Percentiles rank a stretch among this genome's conserved stretches.
These are phyloP conservation scores for Alouatta palliata DNA, from an alignment of 2,113 vertebrate species.

Conservation along the genomic window DNA sequence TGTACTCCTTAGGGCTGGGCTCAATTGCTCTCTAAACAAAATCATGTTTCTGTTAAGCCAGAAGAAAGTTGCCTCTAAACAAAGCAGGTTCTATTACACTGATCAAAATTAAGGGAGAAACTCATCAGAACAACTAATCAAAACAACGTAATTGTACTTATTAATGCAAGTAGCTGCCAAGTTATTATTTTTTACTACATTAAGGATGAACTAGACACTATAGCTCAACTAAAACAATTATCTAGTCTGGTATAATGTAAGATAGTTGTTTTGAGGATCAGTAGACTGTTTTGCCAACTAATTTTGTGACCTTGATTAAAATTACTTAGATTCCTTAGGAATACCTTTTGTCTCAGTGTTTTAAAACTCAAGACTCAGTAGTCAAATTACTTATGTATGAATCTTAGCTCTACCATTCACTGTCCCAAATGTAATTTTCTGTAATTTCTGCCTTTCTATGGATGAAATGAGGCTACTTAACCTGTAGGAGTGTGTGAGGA, in stretches of 20 bases:
- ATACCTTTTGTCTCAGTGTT: not conserved
- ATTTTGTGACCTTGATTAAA: conserved; percentile 17
- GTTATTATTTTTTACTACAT: not conserved
- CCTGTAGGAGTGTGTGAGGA: not conserved
- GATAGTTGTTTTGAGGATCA: not conserved
- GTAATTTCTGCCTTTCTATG: not conserved
- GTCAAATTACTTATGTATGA: not conserved
- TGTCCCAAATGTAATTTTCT: not conserved
- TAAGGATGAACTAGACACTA: not conserved
- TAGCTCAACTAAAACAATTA: not conserved
- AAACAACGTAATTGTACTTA: not conserved
- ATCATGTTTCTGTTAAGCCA: not conserved
- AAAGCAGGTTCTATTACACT: not conserved
- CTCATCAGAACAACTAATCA: not conserved
- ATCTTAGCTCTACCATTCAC: not conserved
- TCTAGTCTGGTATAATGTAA: not conserved
- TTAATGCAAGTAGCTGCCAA: not conserved
- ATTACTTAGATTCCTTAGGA: not conserved
- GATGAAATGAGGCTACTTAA: not conserved
- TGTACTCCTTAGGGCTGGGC: not conserved
- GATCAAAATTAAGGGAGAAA: conserved; percentile 24
- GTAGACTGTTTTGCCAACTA: not conserved
- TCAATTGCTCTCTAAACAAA: not conserved
- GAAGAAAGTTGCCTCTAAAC: not conserved
- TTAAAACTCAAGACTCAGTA: not conserved